phyloP scores from a whole-genome alignment of 2,797 vertebrate genomes.

The Nothura maculosa region DNA sequence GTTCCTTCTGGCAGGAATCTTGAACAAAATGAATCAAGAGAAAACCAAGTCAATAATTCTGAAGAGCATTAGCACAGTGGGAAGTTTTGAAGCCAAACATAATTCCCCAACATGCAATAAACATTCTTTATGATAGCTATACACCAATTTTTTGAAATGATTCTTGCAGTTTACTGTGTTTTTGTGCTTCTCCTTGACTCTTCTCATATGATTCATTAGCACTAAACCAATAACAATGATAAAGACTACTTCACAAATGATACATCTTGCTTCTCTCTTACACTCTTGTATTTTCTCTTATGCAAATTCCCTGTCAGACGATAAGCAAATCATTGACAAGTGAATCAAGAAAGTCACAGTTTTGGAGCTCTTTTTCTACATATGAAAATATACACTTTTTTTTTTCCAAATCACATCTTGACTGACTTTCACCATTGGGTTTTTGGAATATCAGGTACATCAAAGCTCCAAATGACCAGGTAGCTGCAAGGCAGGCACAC shows the following conservation, averaged over 20 bases:
- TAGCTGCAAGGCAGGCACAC: not conserved
- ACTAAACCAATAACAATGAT: not conserved
- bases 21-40: not conserved
- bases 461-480: not conserved
- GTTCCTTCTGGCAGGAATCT: not conserved
- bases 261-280: not conserved
- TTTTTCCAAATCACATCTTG: not conserved
- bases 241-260: not conserved
- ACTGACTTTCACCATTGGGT: not conserved
- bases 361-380: not conserved
- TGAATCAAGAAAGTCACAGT: not conserved
- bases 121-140: not conserved
- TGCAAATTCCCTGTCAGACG: accelerated
- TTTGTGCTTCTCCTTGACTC: not conserved
- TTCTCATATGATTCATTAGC: not conserved
- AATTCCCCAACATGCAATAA: not conserved
- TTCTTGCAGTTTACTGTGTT: not conserved
- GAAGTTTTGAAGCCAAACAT: not conserved
- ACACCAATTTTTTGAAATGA: not conserved
- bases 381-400: not conserved
- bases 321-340: not conserved
- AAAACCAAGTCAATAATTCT: not conserved
- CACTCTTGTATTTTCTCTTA: not conserved
- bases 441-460: not conserved
- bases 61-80: not conserved